Conservation (phyloP, 1,140 invertebrate genomes). For the Tetramorium alpestre region DNA sequence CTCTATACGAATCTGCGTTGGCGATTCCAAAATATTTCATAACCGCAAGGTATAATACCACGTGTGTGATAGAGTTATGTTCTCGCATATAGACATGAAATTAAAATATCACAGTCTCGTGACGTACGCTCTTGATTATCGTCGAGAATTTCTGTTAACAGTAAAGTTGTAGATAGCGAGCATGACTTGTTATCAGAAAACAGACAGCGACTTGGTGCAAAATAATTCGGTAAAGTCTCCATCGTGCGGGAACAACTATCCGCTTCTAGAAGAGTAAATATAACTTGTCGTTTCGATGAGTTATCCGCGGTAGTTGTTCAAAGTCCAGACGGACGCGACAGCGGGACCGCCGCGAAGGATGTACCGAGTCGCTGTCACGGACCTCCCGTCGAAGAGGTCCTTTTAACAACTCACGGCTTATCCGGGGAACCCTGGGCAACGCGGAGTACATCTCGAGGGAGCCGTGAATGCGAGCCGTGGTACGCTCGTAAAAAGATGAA, state of each 20-base stretch:
- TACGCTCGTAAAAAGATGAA: constrained; percentile 78
- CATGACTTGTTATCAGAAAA: neutral
- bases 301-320: neutral
- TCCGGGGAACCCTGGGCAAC: constrained; percentile 43
- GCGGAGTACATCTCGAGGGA: constrained; percentile 66
- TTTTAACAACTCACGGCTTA: constrained; percentile 67
- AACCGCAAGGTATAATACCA: neutral
- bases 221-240: constrained; percentile 9
- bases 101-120: constrained; percentile 9
- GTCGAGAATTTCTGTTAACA: neutral
- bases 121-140: neutral
- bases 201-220: neutral
- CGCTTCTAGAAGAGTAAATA: neutral
- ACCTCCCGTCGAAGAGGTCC: constrained; percentile 55
- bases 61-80: neutral
- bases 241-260: neutral
- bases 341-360: constrained; percentile 14
- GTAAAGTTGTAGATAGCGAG: neutral
- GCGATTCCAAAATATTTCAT: constrained; percentile 12
- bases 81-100: neutral
- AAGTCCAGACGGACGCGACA: neutral
- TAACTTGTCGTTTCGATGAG: neutral
- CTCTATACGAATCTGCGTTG: constrained; percentile 16
- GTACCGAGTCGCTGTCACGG: constrained; percentile 19
- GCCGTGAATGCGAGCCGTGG: constrained; percentile 71